Evolutionary conservation across 30 jellyfish, hydroid and myxozoan genomes (phyloP), one percentile per base, ranked within the genome.

Genomic region (Cassiopea xamachana): DNA sequence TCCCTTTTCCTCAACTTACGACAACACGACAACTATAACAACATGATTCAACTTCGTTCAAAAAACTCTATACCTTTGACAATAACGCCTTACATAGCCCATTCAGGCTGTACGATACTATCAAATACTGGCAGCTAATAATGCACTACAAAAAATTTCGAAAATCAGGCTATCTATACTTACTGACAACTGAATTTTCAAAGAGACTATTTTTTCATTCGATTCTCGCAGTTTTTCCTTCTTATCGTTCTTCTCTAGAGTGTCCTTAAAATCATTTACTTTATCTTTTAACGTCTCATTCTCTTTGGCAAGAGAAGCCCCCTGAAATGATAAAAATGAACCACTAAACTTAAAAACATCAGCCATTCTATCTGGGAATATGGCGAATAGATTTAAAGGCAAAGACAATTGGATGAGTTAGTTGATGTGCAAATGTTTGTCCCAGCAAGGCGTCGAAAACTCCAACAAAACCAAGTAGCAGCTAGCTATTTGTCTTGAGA

Each of bases 161-260:
- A 51, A 51, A 2, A 4, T 2, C 9, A 62, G 43, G 43, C 69
- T 2, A 71, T 9, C 44, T 1, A 60, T 14, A 78, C 95, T 88
- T 55, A 88, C 95, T 47, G 95, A 88, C 17, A 88, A 10, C 59
- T 88, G 75, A 12, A 88, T 79, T 61, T 88, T 88, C 75, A 88
- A 45, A 16, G 95, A 88, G 1, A 79, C 90, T 2, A 88, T 79
- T 48, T 88, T 82, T 45, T 88, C 95, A 18, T 79, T 88, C 51
- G 79, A 75, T 58, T 88, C 90, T 58, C 95, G 82, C 60, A 88
- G 79, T 46, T 88, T 88, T 44, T 88, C 95, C n/a, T 83, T 88
- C 51, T 79, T 69, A 79, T 88, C 95, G 4, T 74, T 48, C 61
- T 79, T 88, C 64, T 80, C 95, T 10, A 73, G 75, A 8, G 77